A percentile compares a stretch with the other conserved stretches of the same genome.
Evolutionary conservation across 2,888 invertebrate genomes (phyloP).

Genomic region (Meiosimyza decipiens): DNA sequence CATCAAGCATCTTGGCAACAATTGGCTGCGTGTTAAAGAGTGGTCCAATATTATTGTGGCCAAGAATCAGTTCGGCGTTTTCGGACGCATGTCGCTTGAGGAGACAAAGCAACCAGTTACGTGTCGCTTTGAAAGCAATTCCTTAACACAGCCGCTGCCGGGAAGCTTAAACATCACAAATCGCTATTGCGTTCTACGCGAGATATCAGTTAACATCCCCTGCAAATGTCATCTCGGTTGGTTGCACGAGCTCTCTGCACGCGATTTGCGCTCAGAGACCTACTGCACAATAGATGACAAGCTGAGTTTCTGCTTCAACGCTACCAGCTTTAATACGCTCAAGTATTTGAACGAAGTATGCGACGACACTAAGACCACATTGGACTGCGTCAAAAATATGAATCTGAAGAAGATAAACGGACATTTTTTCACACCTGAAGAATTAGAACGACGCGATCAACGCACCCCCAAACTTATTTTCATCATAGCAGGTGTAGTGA

Average conservation of each 20-base stretch:
- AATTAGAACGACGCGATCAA: conserved; percentile 48
- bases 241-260: conserved; percentile 55
- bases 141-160: conserved; percentile 54
- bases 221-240: conserved; percentile 61
- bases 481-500: conserved; percentile 41
- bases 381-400: conserved; percentile 57
- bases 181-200: conserved; percentile 57
- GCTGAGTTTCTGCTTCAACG: conserved; percentile 59
- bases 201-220: conserved; percentile 54
- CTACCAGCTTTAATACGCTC: conserved; percentile 56
- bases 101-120: conserved; percentile 48
- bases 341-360: conserved; percentile 62
- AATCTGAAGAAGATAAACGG: conserved; percentile 55
- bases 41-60: conserved; percentile 57
- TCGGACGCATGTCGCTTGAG: conserved; percentile 56
- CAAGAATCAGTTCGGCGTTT: conserved; percentile 59
- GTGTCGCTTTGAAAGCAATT: conserved; percentile 62
- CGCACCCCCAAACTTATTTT: conserved; percentile 46
- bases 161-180: conserved; percentile 61
- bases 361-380: conserved; percentile 51
- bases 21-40: conserved; percentile 61
- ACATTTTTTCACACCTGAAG: conserved; percentile 57
- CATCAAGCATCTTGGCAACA: conserved; percentile 54
- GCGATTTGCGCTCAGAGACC: conserved; percentile 60
- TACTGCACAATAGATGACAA: conserved; percentile 58